Base-by-base conservation (phyloP, 2,888 invertebrate genomes). In the Hypomecis punctinalis region DNA sequence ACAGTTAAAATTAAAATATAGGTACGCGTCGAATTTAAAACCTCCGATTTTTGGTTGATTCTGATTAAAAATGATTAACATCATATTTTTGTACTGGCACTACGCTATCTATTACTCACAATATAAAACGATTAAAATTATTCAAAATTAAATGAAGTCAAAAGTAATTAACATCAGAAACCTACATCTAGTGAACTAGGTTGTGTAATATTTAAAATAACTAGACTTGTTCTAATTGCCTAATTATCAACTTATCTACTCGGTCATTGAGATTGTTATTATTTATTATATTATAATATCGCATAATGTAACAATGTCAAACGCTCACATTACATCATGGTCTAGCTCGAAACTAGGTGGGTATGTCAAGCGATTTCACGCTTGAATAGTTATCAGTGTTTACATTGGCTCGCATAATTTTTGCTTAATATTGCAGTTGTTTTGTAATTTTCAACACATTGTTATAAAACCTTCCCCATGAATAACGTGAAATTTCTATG, bases 281-380 rank as follows among this genome's bases (percentile, higher is more conserved):
- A 23, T 37, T 40, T 36, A 33, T 51, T 43, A 56, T 51, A 62
- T 55, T 45, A n/a, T 56, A 23, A 23, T 23, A 23, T 37, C 56
- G 37, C 56, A 55, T 43, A 59, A 55, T 64, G 63, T 39, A 54
- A 45, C 58, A 63, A 59, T 59, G 54, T 59, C 54, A 63, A 63
- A 42, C 43, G 35, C 48, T 53, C 46, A 53, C 10, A 7, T 69
- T 58, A 66, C 67, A 65, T 66, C 59, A 66, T 13, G 58, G 53
- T 57, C 60, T 48, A 60, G 62, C 67, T 64, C 46, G 11, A 39
- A 69, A 64, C 64, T 52, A n/a, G 51, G 51, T 39, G 35, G 40
- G 33, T 52, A 62, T 68, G 71, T 69, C 67, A 67, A 63, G 11
- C 40, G 43, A 45, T 68, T 61, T 64, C 55, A 66, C 52, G 71